phyloP scores from a whole-genome alignment of 2,888 invertebrate genomes.

The Phragmatobia fuliginosa region DNA sequence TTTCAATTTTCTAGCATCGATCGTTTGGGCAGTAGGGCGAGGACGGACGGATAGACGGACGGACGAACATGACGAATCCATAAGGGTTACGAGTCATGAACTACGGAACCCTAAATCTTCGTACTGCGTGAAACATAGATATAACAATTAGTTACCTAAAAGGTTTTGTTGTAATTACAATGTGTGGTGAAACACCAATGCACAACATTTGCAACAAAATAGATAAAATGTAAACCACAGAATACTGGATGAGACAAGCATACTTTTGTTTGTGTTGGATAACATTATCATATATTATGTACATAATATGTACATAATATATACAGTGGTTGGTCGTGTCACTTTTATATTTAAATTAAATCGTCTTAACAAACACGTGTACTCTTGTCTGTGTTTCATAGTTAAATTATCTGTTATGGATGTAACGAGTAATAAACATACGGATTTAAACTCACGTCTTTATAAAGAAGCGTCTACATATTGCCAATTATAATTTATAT shows the following conservation, averaged over 20 bases:
- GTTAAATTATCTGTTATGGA: background rate
- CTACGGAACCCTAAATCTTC: too few relatives aligned
- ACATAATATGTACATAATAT: background rate
- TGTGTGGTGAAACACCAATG: slow-evolving; percentile 32
- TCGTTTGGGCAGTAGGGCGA: too few relatives aligned
- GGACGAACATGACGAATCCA: too few relatives aligned
- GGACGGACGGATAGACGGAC: too few relatives aligned
- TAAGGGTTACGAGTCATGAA: too few relatives aligned
- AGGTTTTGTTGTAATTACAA: slow-evolving; percentile 12
- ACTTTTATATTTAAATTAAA: background rate
- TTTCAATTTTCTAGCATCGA: too few relatives aligned
- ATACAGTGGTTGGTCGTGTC: background rate
- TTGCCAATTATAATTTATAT: background rate
- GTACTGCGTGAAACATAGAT: too few relatives aligned
- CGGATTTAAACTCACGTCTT: background rate
- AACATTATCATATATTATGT: background rate
- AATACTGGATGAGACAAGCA: background rate
- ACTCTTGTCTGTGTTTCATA: background rate
- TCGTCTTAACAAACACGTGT: background rate
- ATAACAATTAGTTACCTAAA: too few relatives aligned
- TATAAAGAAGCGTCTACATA: background rate
- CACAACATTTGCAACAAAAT: slow-evolving; percentile 12
- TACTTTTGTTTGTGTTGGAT: background rate
- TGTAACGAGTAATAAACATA: background rate
- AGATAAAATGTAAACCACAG: background rate